Conservation (phyloP, 92 coral and sea anemone genomes). For the Phenganax stokvisi region DNA sequence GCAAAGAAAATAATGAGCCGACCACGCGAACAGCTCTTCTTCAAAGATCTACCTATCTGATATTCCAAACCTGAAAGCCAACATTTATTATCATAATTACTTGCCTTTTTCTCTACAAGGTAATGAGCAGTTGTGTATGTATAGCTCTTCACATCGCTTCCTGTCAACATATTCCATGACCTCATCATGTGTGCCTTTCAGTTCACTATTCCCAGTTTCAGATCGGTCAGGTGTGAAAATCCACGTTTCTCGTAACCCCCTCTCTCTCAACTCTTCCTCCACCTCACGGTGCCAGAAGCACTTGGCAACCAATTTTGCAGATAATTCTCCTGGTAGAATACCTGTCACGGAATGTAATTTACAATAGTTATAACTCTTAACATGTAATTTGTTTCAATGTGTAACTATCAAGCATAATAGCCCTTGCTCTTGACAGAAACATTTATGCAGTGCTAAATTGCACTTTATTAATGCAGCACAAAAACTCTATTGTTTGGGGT, state of each 20-base stretch:
- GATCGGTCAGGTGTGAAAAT: neutral
- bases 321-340: slow-evolving; percentile 34
- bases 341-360: neutral
- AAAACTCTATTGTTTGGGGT: too few relatives aligned
- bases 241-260: slow-evolving; percentile 32
- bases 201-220: neutral
- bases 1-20: too few relatives aligned
- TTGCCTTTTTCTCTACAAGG: slow-evolving; percentile 37
- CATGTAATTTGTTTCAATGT: too few relatives aligned
- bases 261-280: slow-evolving; percentile 31
- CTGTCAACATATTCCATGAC: slow-evolving; percentile 39
- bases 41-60: neutral
- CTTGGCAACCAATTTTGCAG: slow-evolving; percentile 40
- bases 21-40: neutral
- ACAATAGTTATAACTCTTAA: too few relatives aligned
- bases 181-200: slow-evolving; percentile 23
- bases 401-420: too few relatives aligned
- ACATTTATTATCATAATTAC: neutral
- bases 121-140: slow-evolving; percentile 26
- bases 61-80: neutral
- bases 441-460: too few relatives aligned
- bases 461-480: too few relatives aligned
- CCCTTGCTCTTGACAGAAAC: too few relatives aligned
- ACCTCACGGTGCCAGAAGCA: slow-evolving; percentile 34
- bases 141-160: slow-evolving; percentile 25